These are phyloP conservation scores for Aporophyla nigra DNA, from an alignment of 2,888 invertebrate species.

Conservation along the genomic window DNA sequence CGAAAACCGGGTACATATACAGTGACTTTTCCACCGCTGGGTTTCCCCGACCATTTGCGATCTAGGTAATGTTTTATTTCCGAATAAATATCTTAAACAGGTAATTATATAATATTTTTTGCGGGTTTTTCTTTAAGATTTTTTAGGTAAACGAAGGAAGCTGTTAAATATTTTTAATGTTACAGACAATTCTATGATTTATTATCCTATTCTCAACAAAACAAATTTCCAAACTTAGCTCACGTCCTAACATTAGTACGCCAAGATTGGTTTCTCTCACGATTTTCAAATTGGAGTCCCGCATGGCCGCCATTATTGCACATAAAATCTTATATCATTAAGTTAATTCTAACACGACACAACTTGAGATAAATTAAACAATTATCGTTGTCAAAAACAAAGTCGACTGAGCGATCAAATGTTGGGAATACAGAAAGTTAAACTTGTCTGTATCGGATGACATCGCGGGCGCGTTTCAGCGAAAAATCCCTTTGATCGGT, in stretches of 20 bases:
- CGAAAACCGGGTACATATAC: slow-evolving; percentile 75
- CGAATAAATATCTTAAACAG: slow-evolving; percentile 63
- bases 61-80: slow-evolving; percentile 68
- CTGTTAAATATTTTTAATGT: slow-evolving; percentile 29
- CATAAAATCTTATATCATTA: slow-evolving; percentile 43
- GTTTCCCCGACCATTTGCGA: slow-evolving; percentile 79
- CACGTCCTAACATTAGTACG: slow-evolving; percentile 3
- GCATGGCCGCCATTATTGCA: slow-evolving; percentile 35
- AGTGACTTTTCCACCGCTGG: slow-evolving; percentile 79
- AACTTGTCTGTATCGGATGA: slow-evolving; percentile 80
- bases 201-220: slow-evolving; percentile 26
- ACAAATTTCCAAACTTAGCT: slow-evolving; percentile 15
- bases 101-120: not conserved
- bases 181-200: slow-evolving; percentile 7
- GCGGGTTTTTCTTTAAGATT: not conserved
- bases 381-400: slow-evolving; percentile 70
- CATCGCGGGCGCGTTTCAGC: slow-evolving; percentile 81
- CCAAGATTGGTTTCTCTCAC: slow-evolving; percentile 37
- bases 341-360: slow-evolving; percentile 37
- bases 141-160: not conserved
- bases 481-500: slow-evolving; percentile 85
- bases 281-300: slow-evolving; percentile 43
- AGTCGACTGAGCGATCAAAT: slow-evolving; percentile 64
- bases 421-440: slow-evolving; percentile 74
- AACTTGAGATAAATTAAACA: slow-evolving; percentile 66